A percentile compares a stretch with the other conserved stretches of the same genome.
Evolutionary conservation across 2,113 vertebrate genomes (phyloP).

Genomic region (Nyctibius bracteatus): DNA sequence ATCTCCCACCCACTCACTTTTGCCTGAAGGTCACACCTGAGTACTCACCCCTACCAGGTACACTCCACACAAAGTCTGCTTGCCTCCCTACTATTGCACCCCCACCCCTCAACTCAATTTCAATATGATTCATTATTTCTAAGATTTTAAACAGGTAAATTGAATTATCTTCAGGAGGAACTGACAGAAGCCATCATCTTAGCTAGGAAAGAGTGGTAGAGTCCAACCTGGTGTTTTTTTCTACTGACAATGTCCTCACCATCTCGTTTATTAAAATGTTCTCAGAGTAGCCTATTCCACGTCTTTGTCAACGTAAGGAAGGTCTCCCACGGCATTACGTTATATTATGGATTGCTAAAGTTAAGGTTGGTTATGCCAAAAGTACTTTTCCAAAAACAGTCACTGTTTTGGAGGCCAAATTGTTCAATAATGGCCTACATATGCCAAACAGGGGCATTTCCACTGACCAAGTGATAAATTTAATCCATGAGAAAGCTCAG

Average conservation of each 20-base stretch:
- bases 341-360: constrained; percentile 13
- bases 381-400: constrained; percentile 11
- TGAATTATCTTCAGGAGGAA: neutral
- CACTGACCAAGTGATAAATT: constrained; percentile 57
- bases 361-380: neutral
- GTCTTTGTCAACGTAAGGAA: neutral
- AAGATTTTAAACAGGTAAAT: neutral
- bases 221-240: neutral
- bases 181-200: neutral
- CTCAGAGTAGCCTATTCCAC: neutral
- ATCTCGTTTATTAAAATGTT: neutral
- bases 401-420: constrained; percentile 40
- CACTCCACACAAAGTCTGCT: neutral
- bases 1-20: neutral
- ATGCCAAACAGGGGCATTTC: constrained; percentile 53
- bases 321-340: neutral
- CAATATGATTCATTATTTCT: neutral
- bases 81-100: neutral
- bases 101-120: neutral
- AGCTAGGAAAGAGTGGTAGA: neutral
- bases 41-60: neutral
- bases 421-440: constrained; percentile 36
- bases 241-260: neutral
- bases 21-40: neutral
- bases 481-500: constrained; percentile 55